Conservation (phyloP, 2,797 vertebrate species). For the Zalophus californianus region DNA sequence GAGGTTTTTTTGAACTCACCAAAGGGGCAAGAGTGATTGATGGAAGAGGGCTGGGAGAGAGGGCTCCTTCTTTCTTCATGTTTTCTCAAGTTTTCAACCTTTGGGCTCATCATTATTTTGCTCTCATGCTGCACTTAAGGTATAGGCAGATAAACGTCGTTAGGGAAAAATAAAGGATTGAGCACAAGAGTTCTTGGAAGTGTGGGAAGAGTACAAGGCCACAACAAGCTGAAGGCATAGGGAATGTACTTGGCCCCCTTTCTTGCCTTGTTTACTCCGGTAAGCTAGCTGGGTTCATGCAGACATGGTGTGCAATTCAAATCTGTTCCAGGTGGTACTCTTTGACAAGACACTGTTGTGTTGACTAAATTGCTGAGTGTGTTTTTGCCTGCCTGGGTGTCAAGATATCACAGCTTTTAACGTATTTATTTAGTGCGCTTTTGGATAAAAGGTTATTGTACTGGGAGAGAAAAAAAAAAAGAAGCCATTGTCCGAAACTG, state of each 20-base stretch:
- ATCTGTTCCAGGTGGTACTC: neutral
- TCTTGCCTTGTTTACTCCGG: neutral
- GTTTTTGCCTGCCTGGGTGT: constrained; percentile 24
- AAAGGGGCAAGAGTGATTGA: neutral
- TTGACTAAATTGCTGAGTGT: neutral
- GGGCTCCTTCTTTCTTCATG: neutral
- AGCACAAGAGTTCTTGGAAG: neutral
- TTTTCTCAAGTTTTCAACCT: neutral
- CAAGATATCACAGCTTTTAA: neutral
- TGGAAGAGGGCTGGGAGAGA: neutral
- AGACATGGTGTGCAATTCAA: neutral
- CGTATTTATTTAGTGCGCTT: neutral
- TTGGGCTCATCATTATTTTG: neutral
- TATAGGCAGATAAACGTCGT: neutral
- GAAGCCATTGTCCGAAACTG: neutral
- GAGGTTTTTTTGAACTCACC: neutral
- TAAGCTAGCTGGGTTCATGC: neutral
- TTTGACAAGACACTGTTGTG: neutral
- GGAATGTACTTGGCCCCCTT: fast-evolving
- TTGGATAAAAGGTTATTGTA: neutral
- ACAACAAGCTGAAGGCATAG: fast-evolving
- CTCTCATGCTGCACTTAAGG: neutral
- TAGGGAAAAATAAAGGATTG: neutral
- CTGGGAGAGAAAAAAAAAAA: neutral
- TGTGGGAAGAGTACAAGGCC: fast-evolving